Conservation (phyloP, 2,797 vertebrate genomes). For the Zenarchopterus dispar region DNA sequence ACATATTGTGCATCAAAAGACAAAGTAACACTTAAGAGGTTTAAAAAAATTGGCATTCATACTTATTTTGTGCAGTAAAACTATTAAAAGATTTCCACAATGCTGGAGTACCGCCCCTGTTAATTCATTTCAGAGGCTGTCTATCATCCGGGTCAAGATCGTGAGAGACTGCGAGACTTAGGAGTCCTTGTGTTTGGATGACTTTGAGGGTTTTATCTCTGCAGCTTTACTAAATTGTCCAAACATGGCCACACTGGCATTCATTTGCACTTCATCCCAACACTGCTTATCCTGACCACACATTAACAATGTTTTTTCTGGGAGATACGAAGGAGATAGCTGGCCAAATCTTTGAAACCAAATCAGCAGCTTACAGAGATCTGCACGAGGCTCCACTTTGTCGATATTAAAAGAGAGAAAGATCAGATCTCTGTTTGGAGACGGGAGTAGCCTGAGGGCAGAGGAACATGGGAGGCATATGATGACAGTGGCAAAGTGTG, state of each 20-base stretch:
- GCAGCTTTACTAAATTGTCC: conserved; percentile 76
- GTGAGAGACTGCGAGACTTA: conserved; percentile 71
- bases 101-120: conserved; percentile 28
- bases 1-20: no score
- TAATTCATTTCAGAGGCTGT: conserved; percentile 40
- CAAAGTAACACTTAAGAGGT: conserved; percentile 1
- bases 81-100: conserved; percentile 15
- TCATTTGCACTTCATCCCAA: conserved; percentile 76
- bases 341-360: conserved; percentile 75
- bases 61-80: conserved; percentile 25
- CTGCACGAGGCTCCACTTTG: conserved; percentile 55
- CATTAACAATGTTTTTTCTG: conserved; percentile 80
- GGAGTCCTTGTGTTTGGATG: conserved; percentile 71
- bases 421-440: conserved; percentile 67
- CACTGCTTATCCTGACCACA: conserved; percentile 78
- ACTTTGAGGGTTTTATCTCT: conserved; percentile 76
- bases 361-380: conserved; percentile 74
- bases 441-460: conserved; percentile 46
- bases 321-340: conserved; percentile 72
- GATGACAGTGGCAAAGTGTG: conserved; percentile 14
- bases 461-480: conserved; percentile 44
- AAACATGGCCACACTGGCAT: conserved; percentile 82
- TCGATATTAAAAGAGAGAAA: conserved; percentile 74
- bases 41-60: conserved; percentile 32
- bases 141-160: conserved; percentile 55